phyloP scores from a whole-genome alignment of 2,888 invertebrate species.

The Eupithecia dodoneata region DNA sequence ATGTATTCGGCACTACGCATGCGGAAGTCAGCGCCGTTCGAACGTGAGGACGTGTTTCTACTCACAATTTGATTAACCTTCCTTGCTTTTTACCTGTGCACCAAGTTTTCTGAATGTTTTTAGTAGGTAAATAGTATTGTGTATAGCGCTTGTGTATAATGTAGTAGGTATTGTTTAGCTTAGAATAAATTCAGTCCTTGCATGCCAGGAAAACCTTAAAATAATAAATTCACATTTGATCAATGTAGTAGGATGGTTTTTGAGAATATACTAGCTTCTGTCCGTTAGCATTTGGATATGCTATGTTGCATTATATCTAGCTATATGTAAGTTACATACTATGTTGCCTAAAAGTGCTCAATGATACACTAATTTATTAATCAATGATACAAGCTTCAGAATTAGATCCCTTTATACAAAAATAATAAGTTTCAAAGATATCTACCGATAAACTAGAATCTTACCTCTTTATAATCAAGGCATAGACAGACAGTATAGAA shows the following conservation, averaged over 20 bases:
- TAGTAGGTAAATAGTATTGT: background rate
- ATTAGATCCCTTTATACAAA: background rate
- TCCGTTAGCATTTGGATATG: background rate
- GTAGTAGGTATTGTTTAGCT: background rate
- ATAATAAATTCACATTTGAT: background rate
- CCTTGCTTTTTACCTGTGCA: background rate
- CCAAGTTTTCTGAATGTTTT: background rate
- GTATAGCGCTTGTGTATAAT: background rate
- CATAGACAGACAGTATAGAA: no score
- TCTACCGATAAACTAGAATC: no score
- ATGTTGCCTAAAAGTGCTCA: background rate
- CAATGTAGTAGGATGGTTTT: background rate
- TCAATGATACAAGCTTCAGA: background rate
- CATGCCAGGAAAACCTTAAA: background rate
- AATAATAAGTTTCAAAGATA: background rate
- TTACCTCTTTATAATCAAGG: no score
- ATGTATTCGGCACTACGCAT: slow-evolving; percentile 20
- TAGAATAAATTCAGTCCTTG: background rate
- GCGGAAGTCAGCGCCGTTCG: slow-evolving; percentile 21
- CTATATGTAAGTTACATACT: background rate
- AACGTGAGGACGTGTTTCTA: slow-evolving; percentile 23
- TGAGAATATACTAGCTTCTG: background rate
- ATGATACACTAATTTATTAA: background rate
- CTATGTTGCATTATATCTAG: background rate
- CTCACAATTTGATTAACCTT: slow-evolving; percentile 2